Base-by-base conservation (phyloP, 2,113 vertebrate species). In the Lonchura striata region DNA sequence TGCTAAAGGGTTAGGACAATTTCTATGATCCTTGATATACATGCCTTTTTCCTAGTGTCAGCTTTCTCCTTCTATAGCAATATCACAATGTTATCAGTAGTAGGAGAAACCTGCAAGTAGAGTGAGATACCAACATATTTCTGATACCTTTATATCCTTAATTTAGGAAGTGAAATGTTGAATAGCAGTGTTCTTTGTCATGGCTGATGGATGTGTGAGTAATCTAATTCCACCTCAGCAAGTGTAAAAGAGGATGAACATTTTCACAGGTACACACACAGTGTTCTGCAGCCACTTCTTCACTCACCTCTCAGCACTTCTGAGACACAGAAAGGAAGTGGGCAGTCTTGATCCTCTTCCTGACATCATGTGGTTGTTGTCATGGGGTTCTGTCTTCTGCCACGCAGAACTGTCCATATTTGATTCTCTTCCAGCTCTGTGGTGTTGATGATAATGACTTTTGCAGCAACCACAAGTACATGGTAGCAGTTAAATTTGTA, bases 341-440 rank as follows among this genome's bases (percentile, higher is more conserved):
- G 31, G 31, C 39, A 50, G 21, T 15, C 17, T 25, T 88, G 60
- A 6, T 39, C 15, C 3, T 23, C 12, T 61, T 74, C 17, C 22
- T 87, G 9, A n/a, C 0, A 2, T 49, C 25, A 11, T 59, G n/a
- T 47, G 28, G 13, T 59, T 77, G 42, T 39, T 7, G 3, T 88
- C 6, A 0, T n/a, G 12, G 15, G 3, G 7, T 5, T 94, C 49
- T 72, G 41, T 52, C 47, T 90, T 70, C 52, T 70, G 53, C 69
- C 44, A 20, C 0, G 0, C 7, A 2, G n/a, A 75, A 27, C 21
- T 71, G 39, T 25, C 68, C 5, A 1, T 47, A 52, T 74, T 41
- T 39, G n/a, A 19, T 75, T 71, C 20, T 68, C 27, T 63, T 84
- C 46, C 23, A 42, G 2, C 31, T 70, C 39, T 39, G 0, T 53